Percentiles rank a stretch among this genome's conserved stretches.
Conservation (phyloP, 2,888 invertebrate species). For the Drosophila borborema region DNA sequence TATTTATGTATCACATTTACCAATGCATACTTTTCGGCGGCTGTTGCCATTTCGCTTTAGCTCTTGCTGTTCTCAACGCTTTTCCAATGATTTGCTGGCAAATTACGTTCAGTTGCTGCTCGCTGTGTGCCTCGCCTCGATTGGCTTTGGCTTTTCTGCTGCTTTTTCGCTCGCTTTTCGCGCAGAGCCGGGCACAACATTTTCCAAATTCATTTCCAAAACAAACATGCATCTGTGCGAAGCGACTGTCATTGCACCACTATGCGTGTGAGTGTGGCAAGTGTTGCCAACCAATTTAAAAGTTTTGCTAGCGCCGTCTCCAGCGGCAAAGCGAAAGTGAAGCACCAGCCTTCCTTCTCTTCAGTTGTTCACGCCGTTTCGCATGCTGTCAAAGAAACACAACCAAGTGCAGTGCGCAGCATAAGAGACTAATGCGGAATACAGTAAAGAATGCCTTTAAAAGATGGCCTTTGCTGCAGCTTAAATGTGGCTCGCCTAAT, state of each 20-base stretch:
- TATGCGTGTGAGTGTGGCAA: conserved; percentile 47
- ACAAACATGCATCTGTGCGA: conserved; percentile 66
- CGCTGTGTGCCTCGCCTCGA: conserved; percentile 36
- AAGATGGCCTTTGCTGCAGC: neutral
- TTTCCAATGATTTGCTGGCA: conserved; percentile 78
- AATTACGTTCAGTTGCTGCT: conserved; percentile 74
- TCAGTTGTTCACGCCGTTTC: conserved; percentile 58
- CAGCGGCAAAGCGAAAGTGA: conserved; percentile 70
- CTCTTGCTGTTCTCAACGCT: conserved; percentile 42
- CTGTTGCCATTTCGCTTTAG: conserved; percentile 42
- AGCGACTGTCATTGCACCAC: conserved; percentile 31
- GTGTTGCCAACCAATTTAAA: conserved; percentile 79
- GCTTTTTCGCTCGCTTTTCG: conserved; percentile 30
- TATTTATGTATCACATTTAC: conserved; percentile 63
- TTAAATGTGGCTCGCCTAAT: neutral
- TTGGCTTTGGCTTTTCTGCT: conserved; percentile 19
- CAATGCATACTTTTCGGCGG: conserved; percentile 73
- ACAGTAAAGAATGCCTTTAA: conserved; percentile 43
- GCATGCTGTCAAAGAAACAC: conserved; percentile 67
- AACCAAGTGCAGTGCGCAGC: conserved; percentile 50
- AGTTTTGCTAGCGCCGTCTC: conserved; percentile 70
- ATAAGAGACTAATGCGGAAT: conserved; percentile 29
- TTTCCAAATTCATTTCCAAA: conserved; percentile 82
- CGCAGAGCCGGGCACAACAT: conserved; percentile 51
- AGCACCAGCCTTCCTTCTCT: conserved; percentile 50